Base-by-base conservation (phyloP, 2,888 invertebrate genomes). In the Pseudococcus viburni region DNA sequence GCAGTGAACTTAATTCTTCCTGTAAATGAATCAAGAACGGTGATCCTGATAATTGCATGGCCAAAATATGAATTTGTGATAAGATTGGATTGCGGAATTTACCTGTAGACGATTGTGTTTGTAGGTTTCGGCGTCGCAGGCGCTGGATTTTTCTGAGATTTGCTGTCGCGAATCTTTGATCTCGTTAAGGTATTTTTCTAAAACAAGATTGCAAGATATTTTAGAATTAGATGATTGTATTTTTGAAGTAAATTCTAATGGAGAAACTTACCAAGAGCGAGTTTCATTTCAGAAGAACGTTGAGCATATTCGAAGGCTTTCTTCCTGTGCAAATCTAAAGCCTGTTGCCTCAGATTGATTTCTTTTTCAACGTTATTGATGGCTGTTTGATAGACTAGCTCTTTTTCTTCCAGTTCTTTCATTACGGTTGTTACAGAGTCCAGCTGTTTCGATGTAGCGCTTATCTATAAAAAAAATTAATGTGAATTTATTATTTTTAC, bases 281-380 rank as follows among this genome's bases (percentile, higher is more conserved):
- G 93, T 92, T 99, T 98, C 42, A 99, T 94, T 92, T 99, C 99
- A 0, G 98, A 98, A 0, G 99, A 98, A 15, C 98, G 97, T 92
- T 99, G 99, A 0, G 99, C 97, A 88, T 96, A 97, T 92, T 99
- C 99, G 89, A 99, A 97, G 0, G 99, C 98, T 92, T 99, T 99
- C 46, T 99, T 94, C 91, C 98, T 99, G 92, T 99, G 98, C 95
- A 98, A 96, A 92, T 99, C 99, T 96, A 98, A 96, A 3, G 98
- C 97, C 92, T 98, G 98, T 91, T 99, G 98, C 0, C 98, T 93
- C 89, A 98, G 92, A 89, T 97, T 94, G 89, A 98, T 93, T 92
- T 99, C 99, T 92, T 99, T 99, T 92, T 99, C 99, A 2, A 97
- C 96, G 1, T 97, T 97, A 0, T 96, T 95, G 85, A 99, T 94